A percentile compares a stretch with the other conserved stretches of the same genome.
Conservation (phyloP, 2,797 vertebrate species). For the Mus spretus region DNA sequence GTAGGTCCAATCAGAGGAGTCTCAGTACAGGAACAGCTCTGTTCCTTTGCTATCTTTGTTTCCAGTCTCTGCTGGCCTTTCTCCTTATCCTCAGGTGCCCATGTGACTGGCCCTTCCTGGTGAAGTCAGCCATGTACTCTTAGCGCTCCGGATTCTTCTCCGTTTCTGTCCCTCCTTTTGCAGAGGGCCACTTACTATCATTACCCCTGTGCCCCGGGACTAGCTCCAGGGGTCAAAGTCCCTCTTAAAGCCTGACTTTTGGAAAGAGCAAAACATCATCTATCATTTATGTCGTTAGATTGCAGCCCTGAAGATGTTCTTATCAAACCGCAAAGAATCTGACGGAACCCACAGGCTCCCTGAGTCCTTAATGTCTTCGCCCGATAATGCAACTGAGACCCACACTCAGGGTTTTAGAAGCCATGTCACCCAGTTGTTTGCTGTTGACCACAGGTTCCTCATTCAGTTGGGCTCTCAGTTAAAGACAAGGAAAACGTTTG, state of each 20-base stretch:
- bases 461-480: neutral
- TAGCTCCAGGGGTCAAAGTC: slow-evolving; percentile 56
- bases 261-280: slow-evolving; percentile 52
- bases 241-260: slow-evolving; percentile 65
- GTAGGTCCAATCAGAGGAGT: neutral
- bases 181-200: neutral
- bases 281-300: slow-evolving; percentile 67
- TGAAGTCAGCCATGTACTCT: neutral
- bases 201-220: slow-evolving; percentile 53
- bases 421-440: neutral
- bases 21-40: neutral
- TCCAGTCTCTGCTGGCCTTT: neutral
- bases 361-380: neutral
- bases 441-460: neutral
- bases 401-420: neutral
- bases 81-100: neutral
- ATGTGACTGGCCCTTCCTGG: neutral
- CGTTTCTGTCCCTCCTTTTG: neutral
- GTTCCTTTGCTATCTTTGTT: neutral
- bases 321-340: slow-evolving; percentile 71
- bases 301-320: slow-evolving; percentile 57
- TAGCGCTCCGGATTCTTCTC: neutral
- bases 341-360: slow-evolving; percentile 14
- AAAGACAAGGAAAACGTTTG: slow-evolving; percentile 5
- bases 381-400: slow-evolving; percentile 48